Conservation (phyloP, 2,113 vertebrate genomes). For the Labeo rohita region DNA sequence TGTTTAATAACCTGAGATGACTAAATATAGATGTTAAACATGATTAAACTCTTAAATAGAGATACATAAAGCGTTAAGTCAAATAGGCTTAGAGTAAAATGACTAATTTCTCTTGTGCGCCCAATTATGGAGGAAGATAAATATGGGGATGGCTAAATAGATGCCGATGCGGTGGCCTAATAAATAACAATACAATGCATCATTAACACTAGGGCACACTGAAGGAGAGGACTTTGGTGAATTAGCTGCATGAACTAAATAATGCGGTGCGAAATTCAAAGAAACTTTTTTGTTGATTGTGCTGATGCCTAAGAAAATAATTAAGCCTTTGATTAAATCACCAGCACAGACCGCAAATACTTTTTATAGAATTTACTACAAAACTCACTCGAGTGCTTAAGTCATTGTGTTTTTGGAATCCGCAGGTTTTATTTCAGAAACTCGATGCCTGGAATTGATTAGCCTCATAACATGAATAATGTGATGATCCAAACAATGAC, state of each 20-base stretch:
- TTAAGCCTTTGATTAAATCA: constrained; percentile 17
- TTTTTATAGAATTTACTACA: neutral
- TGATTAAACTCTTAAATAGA: constrained; percentile 3
- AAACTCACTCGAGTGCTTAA: neutral
- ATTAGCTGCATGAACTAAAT: constrained; percentile 32
- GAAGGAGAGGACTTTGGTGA: constrained; percentile 53
- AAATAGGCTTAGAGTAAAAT: constrained; percentile 42
- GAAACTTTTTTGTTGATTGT: constrained; percentile 4
- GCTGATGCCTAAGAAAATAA: constrained; percentile 4
- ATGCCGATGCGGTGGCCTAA: constrained; percentile 57
- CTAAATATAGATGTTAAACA: neutral
- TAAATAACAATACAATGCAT: constrained; percentile 65
- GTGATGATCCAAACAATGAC: constrained; percentile 2
- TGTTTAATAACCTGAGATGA: neutral
- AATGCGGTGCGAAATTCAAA: constrained; percentile 3
- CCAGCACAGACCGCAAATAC: neutral
- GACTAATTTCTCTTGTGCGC: constrained; percentile 45
- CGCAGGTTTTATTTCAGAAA: neutral
- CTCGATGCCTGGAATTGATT: neutral
- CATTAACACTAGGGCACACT: constrained; percentile 57
- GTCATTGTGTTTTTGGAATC: neutral
- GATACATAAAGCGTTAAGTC: constrained; percentile 27
- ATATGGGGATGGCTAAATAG: constrained; percentile 53
- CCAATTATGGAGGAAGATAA: constrained; percentile 54
- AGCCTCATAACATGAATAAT: neutral